Evolutionary conservation across 2,888 invertebrate genomes (phyloP), one percentile per base, ranked within the genome.

Genomic region (Hirudinaria manillensis): DNA sequence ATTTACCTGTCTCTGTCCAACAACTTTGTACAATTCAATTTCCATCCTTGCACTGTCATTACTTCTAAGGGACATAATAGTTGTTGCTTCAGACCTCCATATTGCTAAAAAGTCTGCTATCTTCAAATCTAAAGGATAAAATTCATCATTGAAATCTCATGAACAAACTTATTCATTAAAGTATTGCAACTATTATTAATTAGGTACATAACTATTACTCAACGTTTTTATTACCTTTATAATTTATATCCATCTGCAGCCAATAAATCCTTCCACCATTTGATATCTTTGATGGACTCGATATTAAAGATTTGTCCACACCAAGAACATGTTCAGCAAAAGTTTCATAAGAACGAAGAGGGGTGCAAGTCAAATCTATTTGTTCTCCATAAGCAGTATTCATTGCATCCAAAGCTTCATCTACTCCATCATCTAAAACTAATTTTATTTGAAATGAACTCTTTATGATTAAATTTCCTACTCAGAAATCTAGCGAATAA

Each of bases 261-360:
- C 75, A 75, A 75, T 32, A 75, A 19, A 75, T 19, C 27, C n/a
- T 70, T 36, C 75, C 75, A 70, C 61, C 75, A 21, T 65, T 70
- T 19, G 45, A 16, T 55, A 75, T 29, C 27, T 45, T 70, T 19
- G 70, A 55, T 61, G 75, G 32, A 16, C 36, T 34, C 3, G 21
- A 4, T 6, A 70, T 51, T 21, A 75, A 27, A 24, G 70, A 70
- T 61, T 61, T 70, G 7, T 75, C 75, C 29, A 75, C 71, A 53
- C 75, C 75, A 65, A 75, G 75, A n/a, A 76, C 76, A 65, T 76
- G 74, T 45, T 74, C 74, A 38, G 76, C 76, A 76, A 76, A 74
- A 27, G 51, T 38, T 45, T 70, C 70, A 32, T 70, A 76, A 0
- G 74, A 66, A 21, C 76, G 38, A 29, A 76, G 74, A 34, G 76